Conservation (phyloP, 1,140 invertebrate species). For the Nephotettix cincticeps region DNA sequence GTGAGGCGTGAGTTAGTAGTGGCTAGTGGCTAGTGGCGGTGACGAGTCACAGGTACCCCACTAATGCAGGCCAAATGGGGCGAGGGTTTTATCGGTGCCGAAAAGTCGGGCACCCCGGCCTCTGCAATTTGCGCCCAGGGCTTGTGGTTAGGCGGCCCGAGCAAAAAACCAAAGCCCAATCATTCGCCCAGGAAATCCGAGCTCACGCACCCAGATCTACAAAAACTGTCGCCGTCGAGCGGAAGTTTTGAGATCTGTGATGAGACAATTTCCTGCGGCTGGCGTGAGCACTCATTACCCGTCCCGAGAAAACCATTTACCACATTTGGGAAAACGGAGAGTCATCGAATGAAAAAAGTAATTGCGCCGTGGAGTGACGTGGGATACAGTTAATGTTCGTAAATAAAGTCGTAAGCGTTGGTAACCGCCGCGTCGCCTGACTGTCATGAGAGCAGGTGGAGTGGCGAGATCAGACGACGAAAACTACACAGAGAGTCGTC, state of each 20-base stretch:
- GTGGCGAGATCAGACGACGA: too few species aligned
- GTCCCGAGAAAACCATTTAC: conserved; percentile 19
- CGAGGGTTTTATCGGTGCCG: neutral
- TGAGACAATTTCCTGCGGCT: conserved; percentile 18
- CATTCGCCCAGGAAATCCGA: conserved; percentile 15
- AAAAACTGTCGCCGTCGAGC: conserved; percentile 11
- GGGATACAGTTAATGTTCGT: neutral
- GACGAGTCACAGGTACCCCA: too few species aligned
- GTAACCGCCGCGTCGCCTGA: too few species aligned
- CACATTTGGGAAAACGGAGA: neutral
- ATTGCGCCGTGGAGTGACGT: neutral
- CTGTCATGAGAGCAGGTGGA: too few species aligned
- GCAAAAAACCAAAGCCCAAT: conserved; percentile 6
- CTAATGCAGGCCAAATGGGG: neutral
- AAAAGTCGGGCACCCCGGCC: conserved; percentile 9
- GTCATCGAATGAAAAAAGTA: conserved; percentile 15
- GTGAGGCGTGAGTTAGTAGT: too few species aligned
- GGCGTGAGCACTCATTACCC: conserved; percentile 1
- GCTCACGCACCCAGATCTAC: neutral
- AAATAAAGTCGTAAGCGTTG: too few species aligned
- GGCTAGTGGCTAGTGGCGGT: too few species aligned
- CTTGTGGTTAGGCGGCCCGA: conserved; percentile 8
- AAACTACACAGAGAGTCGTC: too few species aligned
- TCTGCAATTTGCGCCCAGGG: conserved; percentile 1
- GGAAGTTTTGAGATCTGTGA: conserved; percentile 8